These are phyloP conservation scores for Dicyrtomina minuta DNA, from an alignment of 2,888 invertebrate genomes.

Conservation along the genomic window DNA sequence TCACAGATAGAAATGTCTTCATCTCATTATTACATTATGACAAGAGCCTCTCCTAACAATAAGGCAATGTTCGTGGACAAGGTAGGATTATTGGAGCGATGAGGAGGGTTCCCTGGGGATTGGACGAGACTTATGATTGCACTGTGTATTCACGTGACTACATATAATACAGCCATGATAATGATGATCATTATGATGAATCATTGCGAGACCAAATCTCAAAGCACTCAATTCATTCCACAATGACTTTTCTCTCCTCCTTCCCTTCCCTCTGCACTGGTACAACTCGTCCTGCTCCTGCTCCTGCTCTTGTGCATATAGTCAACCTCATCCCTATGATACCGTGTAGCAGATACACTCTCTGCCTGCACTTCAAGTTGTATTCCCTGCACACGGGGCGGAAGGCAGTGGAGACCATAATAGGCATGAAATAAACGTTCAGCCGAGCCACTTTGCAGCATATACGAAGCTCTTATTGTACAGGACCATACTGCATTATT, in stretches of 20 bases:
- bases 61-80: neutral
- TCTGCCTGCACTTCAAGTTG: too few relatives aligned
- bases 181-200: constrained; percentile 23
- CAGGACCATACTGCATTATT: too few relatives aligned
- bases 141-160: constrained; percentile 16
- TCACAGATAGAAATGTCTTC: too few relatives aligned
- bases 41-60: neutral
- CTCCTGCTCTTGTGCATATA: too few relatives aligned
- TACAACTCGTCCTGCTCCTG: too few relatives aligned
- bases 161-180: constrained; percentile 13
- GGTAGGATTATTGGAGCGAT: constrained; percentile 1
- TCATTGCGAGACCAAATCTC: constrained; percentile 23
- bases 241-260: constrained; percentile 6
- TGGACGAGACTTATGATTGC: constrained; percentile 19
- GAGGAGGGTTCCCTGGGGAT: constrained; percentile 11
- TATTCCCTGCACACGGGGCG: too few relatives aligned
- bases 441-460: too few relatives aligned
- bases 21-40: constrained; percentile 2
- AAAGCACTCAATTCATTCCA: constrained; percentile 3
- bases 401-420: too few relatives aligned
- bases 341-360: too few relatives aligned
- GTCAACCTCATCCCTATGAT: too few relatives aligned
- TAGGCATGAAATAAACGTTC: too few relatives aligned
- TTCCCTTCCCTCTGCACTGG: neutral
- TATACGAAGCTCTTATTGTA: too few relatives aligned